Base-by-base conservation (phyloP, 2,113 vertebrate genomes). In the Erinaceus europaeus region DNA sequence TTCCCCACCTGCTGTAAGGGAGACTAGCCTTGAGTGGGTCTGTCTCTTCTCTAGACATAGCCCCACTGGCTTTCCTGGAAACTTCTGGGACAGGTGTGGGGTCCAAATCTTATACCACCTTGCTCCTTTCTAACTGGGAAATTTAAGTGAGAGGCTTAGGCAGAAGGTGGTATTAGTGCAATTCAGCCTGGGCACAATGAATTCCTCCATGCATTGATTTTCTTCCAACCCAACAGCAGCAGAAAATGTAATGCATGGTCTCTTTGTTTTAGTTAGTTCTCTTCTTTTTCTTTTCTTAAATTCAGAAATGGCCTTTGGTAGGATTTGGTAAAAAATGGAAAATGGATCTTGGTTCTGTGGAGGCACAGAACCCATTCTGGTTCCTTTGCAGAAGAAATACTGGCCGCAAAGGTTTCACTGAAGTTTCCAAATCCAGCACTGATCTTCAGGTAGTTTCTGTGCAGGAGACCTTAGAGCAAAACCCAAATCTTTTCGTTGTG, bases 201-300 rank as follows among this genome's bases (percentile, higher is more conserved):
- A 25, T 11, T 48, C 36, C 13, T 20, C 32, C 20, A 67, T 12
- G 5, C 34, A 74, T 52, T 77, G 50, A 21, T 88, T 82, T 68
- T 42, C 53, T 74, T 75, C 18, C 14, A 84, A 68, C 12, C 53
- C 14, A 29, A 9, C 32, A 73, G 29, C 50, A 13, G 59, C 68
- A 69, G 74, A 55, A 94, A 67, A 59, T 46, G 14, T 62, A 52
- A 44, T 59, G 46, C 32, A n/a, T n/a, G n/a, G n/a, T n/a, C n/a
- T n/a, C n/a, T n/a, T 1, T 61, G 53, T 77, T 59, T 23, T 17
- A 53, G 53, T 15, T 18, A 62, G 38, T 64, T 73, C 36, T 4
- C 55, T 77, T 27, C 36, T 61, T 73, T 77, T 64, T 38, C 21
- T 29, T 88, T n/a, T 71, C 17, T 27, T 11, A 53, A 69, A 57